phyloP scores from a whole-genome alignment of 2,113 vertebrate species.

The Laticauda colubrina region DNA sequence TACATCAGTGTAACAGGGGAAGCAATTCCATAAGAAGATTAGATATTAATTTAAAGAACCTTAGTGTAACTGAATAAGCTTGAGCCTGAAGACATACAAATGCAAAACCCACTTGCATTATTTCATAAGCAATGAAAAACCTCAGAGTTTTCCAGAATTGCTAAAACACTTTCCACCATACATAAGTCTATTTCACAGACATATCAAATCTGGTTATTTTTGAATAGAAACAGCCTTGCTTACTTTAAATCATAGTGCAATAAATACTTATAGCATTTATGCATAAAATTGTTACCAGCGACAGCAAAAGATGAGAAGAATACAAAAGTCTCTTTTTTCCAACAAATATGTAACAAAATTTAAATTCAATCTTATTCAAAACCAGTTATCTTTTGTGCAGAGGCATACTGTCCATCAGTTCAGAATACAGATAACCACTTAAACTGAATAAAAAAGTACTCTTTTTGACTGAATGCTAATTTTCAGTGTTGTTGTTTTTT shows the following conservation, averaged over 20 bases:
- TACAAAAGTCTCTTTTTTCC: slow-evolving; percentile 50
- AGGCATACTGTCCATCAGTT: slow-evolving; percentile 62
- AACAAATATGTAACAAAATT: slow-evolving; percentile 76
- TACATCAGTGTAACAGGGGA: slow-evolving; percentile 53
- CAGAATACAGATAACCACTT: slow-evolving; percentile 77
- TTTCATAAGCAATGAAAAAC: slow-evolving; percentile 68
- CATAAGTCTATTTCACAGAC: slow-evolving; percentile 51
- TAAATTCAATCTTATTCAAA: slow-evolving; percentile 82
- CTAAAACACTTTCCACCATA: slow-evolving; percentile 52
- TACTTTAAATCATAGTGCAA: slow-evolving; percentile 44
- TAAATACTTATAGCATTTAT: slow-evolving; percentile 65
- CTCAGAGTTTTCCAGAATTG: slow-evolving; percentile 48
- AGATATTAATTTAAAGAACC: slow-evolving; percentile 67
- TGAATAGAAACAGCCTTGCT: slow-evolving; percentile 49
- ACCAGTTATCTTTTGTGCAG: slow-evolving; percentile 78
- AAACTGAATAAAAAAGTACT: slow-evolving; percentile 81
- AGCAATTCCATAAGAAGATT: slow-evolving; percentile 68
- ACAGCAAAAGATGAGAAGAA: slow-evolving; percentile 51
- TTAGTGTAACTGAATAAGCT: slow-evolving; percentile 65
- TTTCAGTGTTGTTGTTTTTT: slow-evolving; percentile 70
- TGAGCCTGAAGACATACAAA: slow-evolving; percentile 64
- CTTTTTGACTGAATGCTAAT: slow-evolving; percentile 82
- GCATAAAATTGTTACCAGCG: slow-evolving; percentile 68
- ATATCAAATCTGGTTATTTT: slow-evolving; percentile 50
- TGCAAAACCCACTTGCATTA: slow-evolving; percentile 63